Base-by-base conservation (phyloP, 2,797 vertebrate genomes). In the Coregonus suidteri region DNA sequence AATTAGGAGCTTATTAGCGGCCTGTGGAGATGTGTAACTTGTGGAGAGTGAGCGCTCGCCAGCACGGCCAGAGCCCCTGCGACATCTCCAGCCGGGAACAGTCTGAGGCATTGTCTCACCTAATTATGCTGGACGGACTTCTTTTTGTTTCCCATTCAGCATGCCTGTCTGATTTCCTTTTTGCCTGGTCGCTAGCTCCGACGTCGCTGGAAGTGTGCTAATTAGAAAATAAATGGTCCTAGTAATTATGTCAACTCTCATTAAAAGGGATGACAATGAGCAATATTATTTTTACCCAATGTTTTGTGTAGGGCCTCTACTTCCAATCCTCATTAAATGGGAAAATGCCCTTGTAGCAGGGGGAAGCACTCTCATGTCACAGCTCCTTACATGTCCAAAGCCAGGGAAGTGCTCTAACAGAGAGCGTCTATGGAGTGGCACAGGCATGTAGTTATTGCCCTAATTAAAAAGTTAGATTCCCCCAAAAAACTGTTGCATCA, bases 251-350 rank as follows among this genome's bases (percentile, higher is more conserved):
- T 98, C 97, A 97, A 93, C 93, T 95, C 95, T 94, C 35, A 93
- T 99, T 98, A 99, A 93, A 90, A 89, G 90, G 87, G 78, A 82
- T 87, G 94, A 98, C 97, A 98, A 97, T 97, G 96, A 93, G 62
- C 90, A 97, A 98, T 97, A 98, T 98, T 98, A 97, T 98, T 97
- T 96, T 96, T 97, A 95, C 86, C 94, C 96, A 97, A 92, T 95
- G 96, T 97, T 97, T 98, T 97, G 96, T 97, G 94, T 95, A 90
- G 89, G 92, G 92, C 94, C 93, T 91, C 88, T 78, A 93, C 94
- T 95, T 95, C 94, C 93, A 94, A 93, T 90, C 95, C 96, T 97
- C 96, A 97, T 98, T 98, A 97, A 95, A 93, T 82, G 86, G 77
- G 90, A 94, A 95, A 94, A 92, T 92, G 89, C 85, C 88, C 90